Evolutionary conservation across 2,888 invertebrate genomes (phyloP), one percentile per base, ranked within the genome.

Genomic region (Campaea margaritaria): DNA sequence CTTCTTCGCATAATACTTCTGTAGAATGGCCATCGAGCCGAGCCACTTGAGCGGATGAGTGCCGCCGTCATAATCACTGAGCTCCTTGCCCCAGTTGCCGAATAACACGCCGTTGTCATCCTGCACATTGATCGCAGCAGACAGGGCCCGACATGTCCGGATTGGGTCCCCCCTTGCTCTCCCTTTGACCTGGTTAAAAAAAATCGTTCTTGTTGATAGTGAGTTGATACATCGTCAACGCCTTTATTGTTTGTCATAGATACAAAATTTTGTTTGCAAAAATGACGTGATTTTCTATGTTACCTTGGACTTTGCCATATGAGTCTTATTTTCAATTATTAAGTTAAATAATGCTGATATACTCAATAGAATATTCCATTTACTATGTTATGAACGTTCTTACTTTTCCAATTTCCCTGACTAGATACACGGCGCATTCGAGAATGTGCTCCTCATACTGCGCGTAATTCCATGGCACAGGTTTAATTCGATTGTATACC

Each of bases 401-500:
- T 62, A 95, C 94, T 85, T 95, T 95, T 70, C 96, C 97, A 65
- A 96, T 93, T 52, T 94, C 94, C 58, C 93, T 94, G 78, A 97
- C 93, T 68, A 97, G 86, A 78, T 96, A 95, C 13, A 97, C 87
- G 0, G 96, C 94, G 76, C 96, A 97, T 56, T 97, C 97, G 44
- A 98, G 89, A 57, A 97, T 94, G 74, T 97, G 94, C 39, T 95
- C 95, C 70, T 97, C 97, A 76, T 96, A 98, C 83, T 98, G 99
- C 0, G 97, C 96, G 75, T 96, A 97, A 78, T 97, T 96, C 99
- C 99, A 99, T 5, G 97, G 95, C 1, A 96, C 94, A 0, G 98
- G 97, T 63, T 96, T 94, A 75, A 97, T 93, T 28, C 96, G 93
- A 74, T 96, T 97, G 80, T 96, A 95, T 2, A 96, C 97, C 39